Evolutionary conservation across 2,888 invertebrate genomes (phyloP).

Genomic region (Acrobasis consociella): DNA sequence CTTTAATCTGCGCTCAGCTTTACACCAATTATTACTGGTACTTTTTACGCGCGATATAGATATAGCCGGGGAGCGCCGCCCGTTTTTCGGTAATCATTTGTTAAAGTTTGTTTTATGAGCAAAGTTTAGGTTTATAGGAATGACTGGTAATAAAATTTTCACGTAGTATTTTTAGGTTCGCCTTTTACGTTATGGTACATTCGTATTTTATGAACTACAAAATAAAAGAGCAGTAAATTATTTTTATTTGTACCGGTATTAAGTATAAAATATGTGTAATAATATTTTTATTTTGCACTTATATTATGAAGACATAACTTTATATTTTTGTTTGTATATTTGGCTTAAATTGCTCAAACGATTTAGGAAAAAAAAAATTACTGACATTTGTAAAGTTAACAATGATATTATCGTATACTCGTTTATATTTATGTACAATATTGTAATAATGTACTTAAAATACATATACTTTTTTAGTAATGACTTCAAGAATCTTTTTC

Average conservation of each 20-base stretch:
- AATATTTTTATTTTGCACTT: neutral
- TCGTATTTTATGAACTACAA: neutral
- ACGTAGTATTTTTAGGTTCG: conserved; percentile 1
- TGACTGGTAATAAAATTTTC: conserved; percentile 14
- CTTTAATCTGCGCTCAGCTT: too few relatives aligned
- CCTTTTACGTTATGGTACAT: conserved; percentile 3
- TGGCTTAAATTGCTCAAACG: too few relatives aligned
- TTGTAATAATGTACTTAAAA: too few relatives aligned
- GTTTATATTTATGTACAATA: too few relatives aligned
- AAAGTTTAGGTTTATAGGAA: conserved; percentile 18
- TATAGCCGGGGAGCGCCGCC: conserved; percentile 8
- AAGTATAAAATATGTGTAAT: neutral
- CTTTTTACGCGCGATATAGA: conserved; percentile 10
- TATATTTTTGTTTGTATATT: too few relatives aligned
- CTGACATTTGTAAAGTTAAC: too few relatives aligned
- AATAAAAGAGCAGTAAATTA: neutral
- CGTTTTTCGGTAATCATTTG: conserved; percentile 14
- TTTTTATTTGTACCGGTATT: neutral
- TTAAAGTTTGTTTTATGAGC: conserved; percentile 17
- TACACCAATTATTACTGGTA: conserved; percentile 3
- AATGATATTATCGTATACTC: too few relatives aligned
- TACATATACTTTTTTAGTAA: too few relatives aligned
- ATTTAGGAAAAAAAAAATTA: too few relatives aligned
- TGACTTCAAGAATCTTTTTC: too few relatives aligned
- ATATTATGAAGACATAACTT: neutral